Conservation (phyloP, 2,113 vertebrate species). For the Tupaia chinensis region DNA sequence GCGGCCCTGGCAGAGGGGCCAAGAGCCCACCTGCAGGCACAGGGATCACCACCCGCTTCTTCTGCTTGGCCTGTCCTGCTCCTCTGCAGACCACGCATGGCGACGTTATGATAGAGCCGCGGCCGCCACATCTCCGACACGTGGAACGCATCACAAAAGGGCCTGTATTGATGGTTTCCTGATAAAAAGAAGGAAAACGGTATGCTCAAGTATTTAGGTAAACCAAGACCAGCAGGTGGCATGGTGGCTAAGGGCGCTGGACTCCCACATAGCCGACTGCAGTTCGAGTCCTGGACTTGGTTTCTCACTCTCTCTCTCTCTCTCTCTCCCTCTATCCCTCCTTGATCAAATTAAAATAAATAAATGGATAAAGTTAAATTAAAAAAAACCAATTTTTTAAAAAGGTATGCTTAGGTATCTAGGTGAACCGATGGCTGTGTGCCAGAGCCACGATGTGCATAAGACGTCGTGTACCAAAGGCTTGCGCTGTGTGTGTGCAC, state of each 20-base stretch:
- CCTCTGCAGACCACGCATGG: constrained; percentile 93
- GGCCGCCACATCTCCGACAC: constrained; percentile 94
- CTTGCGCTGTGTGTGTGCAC: fast-evolving
- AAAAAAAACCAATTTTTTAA: background rate
- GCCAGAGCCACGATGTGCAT: background rate
- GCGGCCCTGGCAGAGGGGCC: background rate
- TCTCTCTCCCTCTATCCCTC: too few species aligned
- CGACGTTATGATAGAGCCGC: constrained; percentile 91
- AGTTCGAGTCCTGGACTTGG: too few species aligned
- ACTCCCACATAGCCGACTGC: too few species aligned
- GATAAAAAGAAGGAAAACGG: background rate
- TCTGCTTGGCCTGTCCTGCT: constrained; percentile 95
- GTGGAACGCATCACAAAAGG: constrained; percentile 99
- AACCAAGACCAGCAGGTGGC: background rate
- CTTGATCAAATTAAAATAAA: too few species aligned
- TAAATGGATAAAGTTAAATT: too few species aligned
- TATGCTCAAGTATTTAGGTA: background rate
- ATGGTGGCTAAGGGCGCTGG: too few species aligned
- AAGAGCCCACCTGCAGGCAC: constrained; percentile 95
- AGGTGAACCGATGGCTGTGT: background rate
- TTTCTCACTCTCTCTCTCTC: too few species aligned
- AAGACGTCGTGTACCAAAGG: background rate
- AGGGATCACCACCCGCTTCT: constrained; percentile 93
- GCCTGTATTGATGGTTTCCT: constrained; percentile 98
- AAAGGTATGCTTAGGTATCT: background rate